Base-by-base conservation (phyloP, 2,888 invertebrate species). In the Andrena bicolor region DNA sequence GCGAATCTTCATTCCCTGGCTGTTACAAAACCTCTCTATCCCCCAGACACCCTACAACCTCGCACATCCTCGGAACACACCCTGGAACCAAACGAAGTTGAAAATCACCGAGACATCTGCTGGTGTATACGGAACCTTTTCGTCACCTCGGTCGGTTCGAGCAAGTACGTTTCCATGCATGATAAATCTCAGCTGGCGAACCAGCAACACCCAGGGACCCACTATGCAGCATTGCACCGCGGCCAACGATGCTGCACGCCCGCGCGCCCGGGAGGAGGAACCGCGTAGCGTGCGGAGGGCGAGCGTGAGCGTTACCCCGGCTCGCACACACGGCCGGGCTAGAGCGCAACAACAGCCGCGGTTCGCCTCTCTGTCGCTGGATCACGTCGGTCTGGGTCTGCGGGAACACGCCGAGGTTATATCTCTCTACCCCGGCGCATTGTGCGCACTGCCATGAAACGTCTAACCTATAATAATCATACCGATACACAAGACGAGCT, bases 401-500 rank as follows among this genome's bases (percentile, higher is more conserved):
- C 75, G 79, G 81, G 66, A 69, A 73, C 48, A 51, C 65, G 82
- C 41, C 41, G 76, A 82, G 76, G 77, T 70, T 81, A 75, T 80
- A 80, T 82, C 80, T 78, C 76, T 80, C 71, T 71, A 73, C 74
- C 70, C 58, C 56, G 66, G 64, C 16, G 77, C 79, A 80, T 84
- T 87, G 86, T 73, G 73, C 70, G 74, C 76, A 74, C 72, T 70
- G 85, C 80, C 84, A 82, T 72, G 84, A 77, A 85, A 79, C 85
- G 79, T 81, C 85, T 88, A 85, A 86, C 85, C 86, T 84, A 82
- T 88, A 89, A 85, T 86, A 88, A 88, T 88, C 84, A 86, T 87
- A 69, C 80, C 81, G 80, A 87, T 87, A 84, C 77, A 80, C 77
- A 84, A 71, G 82, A 76, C 63, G 75, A 82, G 79, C 85, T 64